A percentile compares a stretch with the other conserved stretches of the same genome.
Evolutionary conservation across 2,113 vertebrate species (phyloP).

Genomic region (Pionites leucogaster): DNA sequence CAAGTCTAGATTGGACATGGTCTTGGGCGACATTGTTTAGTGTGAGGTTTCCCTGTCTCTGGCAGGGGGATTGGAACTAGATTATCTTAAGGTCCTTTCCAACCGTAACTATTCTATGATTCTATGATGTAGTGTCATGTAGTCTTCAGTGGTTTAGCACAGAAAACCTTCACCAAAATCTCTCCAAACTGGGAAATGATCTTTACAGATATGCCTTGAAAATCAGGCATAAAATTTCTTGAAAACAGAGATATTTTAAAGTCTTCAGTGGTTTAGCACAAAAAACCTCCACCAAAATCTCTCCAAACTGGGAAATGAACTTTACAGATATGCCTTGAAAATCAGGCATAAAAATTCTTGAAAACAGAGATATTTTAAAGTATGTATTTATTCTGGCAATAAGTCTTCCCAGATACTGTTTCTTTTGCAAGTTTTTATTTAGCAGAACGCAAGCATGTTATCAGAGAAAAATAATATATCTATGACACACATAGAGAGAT

Average conservation of each 20-base stretch:
- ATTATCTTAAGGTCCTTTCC: too few relatives aligned
- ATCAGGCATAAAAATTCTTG: background rate
- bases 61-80: too few relatives aligned
- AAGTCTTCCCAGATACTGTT: background rate
- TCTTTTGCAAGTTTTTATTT: background rate
- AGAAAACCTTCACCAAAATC: background rate
- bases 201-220: background rate
- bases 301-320: background rate
- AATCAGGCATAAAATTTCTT: background rate
- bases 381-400: background rate
- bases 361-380: background rate
- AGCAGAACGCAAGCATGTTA: background rate
- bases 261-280: background rate
- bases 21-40: too few relatives aligned
- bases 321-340: background rate
- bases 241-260: too few relatives aligned
- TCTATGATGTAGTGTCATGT: background rate
- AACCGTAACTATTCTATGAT: too few relatives aligned
- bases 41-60: too few relatives aligned
- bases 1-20: too few relatives aligned
- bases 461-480: background rate
- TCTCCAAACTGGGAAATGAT: background rate
- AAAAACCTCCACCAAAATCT: background rate
- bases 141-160: background rate
- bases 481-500: background rate